These are phyloP conservation scores for Hirtodrosophila cameraria DNA, from an alignment of 2,888 invertebrate genomes.

Conservation along the genomic window DNA sequence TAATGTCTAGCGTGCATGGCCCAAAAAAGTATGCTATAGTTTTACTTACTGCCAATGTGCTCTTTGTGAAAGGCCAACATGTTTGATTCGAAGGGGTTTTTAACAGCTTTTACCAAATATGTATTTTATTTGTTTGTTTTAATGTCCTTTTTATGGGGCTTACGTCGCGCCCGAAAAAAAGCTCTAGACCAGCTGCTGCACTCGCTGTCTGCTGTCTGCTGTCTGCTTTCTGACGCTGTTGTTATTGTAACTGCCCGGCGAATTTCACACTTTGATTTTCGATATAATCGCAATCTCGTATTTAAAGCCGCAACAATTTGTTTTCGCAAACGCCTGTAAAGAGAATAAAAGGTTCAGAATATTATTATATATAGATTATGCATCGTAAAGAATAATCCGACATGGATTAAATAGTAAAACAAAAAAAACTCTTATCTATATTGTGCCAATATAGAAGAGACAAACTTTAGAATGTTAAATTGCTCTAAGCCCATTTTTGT, in stretches of 20 bases:
- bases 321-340: constrained; percentile 52
- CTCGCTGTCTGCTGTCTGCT: constrained; percentile 24
- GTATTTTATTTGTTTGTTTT: constrained; percentile 52
- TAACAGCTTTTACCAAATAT: constrained; percentile 58
- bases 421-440: not conserved
- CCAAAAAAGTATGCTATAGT: constrained; percentile 27
- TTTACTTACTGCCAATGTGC: constrained; percentile 83
- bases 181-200: constrained; percentile 50
- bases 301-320: constrained; percentile 59
- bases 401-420: constrained; percentile 13
- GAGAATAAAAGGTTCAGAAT: constrained; percentile 5
- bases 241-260: no score
- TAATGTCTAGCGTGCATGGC: no score
- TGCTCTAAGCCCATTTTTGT: no score
- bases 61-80: constrained; percentile 85
- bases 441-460: no score
- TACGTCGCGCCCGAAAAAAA: constrained; percentile 43
- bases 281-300: constrained; percentile 50
- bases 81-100: constrained; percentile 59
- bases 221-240: constrained; percentile 23
- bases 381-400: constrained; percentile 22
- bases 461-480: no score
- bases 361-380: constrained; percentile 42
- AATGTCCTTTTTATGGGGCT: constrained; percentile 65
- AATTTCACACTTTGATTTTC: constrained; percentile 60